A percentile compares a stretch with the other conserved stretches of the same genome.
phyloP scores from a whole-genome alignment of 2,797 vertebrate species.

The Caiman crocodilus region DNA sequence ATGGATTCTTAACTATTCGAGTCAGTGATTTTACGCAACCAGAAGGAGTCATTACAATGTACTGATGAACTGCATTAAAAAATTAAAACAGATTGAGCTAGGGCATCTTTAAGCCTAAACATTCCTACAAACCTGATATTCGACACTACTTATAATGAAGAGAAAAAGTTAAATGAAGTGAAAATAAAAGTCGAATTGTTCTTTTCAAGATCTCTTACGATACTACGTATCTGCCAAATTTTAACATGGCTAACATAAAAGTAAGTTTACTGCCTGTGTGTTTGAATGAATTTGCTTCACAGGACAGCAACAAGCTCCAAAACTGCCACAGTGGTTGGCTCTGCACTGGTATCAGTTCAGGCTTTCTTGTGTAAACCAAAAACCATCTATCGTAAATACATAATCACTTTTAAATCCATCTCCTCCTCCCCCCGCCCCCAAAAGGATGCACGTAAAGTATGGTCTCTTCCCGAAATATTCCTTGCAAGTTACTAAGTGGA shows the following conservation, averaged over 20 bases:
- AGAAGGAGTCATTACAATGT: conserved; percentile 61
- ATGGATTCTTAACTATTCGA: conserved; percentile 67
- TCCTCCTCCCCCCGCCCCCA: conserved; percentile 17
- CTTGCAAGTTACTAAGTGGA: conserved; percentile 57
- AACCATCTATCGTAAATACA: conserved; percentile 47
- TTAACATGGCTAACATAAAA: conserved; percentile 38
- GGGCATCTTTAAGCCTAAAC: conserved; percentile 45
- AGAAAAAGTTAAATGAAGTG: conserved; percentile 8
- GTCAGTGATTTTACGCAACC: conserved; percentile 62
- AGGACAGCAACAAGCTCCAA: conserved; percentile 7
- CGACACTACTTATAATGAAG: conserved; percentile 52
- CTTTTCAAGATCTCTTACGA: conserved; percentile 7
- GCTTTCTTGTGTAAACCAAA: conserved; percentile 45
- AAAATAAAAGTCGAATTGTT: conserved; percentile 31
- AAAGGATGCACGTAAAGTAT: background rate
- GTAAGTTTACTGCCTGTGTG: background rate
- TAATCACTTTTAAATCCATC: conserved; percentile 25
- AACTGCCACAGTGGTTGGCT: conserved; percentile 27
- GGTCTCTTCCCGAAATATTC: conserved; percentile 46
- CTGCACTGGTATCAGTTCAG: background rate
- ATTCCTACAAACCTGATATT: conserved; percentile 41
- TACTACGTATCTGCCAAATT: conserved; percentile 3
- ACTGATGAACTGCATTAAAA: conserved; percentile 64
- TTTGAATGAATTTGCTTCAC: conserved; percentile 30
- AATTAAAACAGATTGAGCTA: conserved; percentile 52